Base-by-base conservation (phyloP, 2,797 vertebrate genomes). In the Sebastes minor region DNA sequence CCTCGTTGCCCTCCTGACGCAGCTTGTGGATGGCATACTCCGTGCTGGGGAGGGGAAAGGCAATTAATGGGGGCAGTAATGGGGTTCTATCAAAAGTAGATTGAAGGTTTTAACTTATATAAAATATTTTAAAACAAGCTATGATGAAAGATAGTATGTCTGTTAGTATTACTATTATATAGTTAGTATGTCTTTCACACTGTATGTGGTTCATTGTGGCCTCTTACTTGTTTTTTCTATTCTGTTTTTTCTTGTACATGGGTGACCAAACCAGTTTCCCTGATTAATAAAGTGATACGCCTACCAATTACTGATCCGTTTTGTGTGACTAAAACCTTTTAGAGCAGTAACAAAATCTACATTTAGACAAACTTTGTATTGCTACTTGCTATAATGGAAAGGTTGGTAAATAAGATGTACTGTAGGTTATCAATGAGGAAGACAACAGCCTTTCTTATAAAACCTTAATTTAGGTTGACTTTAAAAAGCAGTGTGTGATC, bases 21-120 rank as follows among this genome's bases (percentile, higher is more conserved):
- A 99, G 91, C 81, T 99, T 99, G 89, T 96, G 96, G 88, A 96
- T 93, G 76, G 98, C 98, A 0, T 99, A 99, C 28, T 99, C 99
- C 2, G 98, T 99, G 92, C 99, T 99, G 86, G 8, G 86, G 6
- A 53, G 22, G 3, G 22, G 25, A 81, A 63, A 70, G 3, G 55
- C 13, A 57, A 67, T 27, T 35, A 78, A 28, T 56, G 4, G 20
- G 10, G 10, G n/a, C 6, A 62, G 25, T n/a, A 18, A 12, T 5
- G 11, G 10, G 3, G 18, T 49, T 75, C 20, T 52, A 25, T 76
- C 8, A 18, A 56, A 56, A 59, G 10, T 3, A 38, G 14, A 7
- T 1, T 55, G 1, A 65, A 32, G 16, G 14, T 25, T 61, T 38
- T 30, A 33, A 27, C 38, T 22, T 32, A 23, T 33, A 64, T 2